Conservation (phyloP, 2,113 vertebrate genomes). For the Apus apus region DNA sequence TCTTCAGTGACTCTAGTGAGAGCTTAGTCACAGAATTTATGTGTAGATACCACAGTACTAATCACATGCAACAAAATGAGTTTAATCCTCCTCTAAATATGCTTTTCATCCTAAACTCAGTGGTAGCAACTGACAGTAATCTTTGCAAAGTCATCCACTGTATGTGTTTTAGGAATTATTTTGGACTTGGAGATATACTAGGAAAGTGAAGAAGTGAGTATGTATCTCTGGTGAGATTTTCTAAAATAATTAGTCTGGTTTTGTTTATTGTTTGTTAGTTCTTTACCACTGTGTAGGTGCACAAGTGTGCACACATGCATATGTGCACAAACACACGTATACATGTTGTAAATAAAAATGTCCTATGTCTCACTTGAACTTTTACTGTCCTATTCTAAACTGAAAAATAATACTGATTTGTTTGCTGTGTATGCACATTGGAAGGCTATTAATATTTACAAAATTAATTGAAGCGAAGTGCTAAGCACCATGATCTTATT, state of each 20-base stretch:
- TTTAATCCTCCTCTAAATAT: background rate
- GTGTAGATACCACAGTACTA: background rate
- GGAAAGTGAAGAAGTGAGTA: background rate
- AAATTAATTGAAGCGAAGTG: background rate
- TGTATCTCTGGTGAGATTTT: background rate
- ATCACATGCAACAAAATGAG: background rate
- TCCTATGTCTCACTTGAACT: background rate
- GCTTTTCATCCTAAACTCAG: background rate
- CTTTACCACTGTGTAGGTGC: background rate
- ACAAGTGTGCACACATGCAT: rapidly evolving
- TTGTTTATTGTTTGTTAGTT: background rate
- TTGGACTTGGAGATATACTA: background rate
- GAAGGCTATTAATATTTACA: background rate
- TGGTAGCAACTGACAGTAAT: background rate
- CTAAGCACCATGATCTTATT: background rate
- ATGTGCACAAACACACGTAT: rapidly evolving
- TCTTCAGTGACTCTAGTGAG: background rate
- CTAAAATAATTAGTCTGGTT: background rate
- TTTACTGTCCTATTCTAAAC: background rate
- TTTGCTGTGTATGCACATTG: background rate
- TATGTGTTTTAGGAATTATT: background rate
- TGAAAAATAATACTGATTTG: background rate
- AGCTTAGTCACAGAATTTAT: background rate
- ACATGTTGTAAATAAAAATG: background rate
- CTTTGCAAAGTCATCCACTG: background rate